phyloP scores from a whole-genome alignment of 2,113 vertebrate genomes.

The Datnioides undecimradiatus region DNA sequence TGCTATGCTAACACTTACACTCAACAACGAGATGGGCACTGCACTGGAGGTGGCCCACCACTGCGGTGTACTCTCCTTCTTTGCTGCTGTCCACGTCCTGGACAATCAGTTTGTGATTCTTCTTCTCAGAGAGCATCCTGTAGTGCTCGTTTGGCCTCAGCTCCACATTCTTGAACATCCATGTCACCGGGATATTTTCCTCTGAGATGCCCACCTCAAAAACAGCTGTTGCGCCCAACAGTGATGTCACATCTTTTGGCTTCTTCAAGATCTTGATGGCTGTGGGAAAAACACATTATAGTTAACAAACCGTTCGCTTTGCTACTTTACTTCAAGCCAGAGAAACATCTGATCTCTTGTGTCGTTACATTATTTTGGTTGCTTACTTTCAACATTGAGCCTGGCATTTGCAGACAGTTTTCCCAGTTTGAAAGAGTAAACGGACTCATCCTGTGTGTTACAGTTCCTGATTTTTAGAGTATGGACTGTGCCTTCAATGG shows the following conservation, averaged over 20 bases:
- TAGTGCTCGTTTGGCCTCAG: slow-evolving; percentile 88
- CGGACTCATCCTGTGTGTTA: slow-evolving; percentile 89
- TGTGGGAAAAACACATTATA: slow-evolving; percentile 66
- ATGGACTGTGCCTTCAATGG: slow-evolving; percentile 87
- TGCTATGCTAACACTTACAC: slow-evolving; percentile 83
- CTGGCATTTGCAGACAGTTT: slow-evolving; percentile 94
- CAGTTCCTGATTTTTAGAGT: slow-evolving; percentile 92
- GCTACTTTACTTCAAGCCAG: too few relatives aligned
- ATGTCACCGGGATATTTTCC: slow-evolving; percentile 93
- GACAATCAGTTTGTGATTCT: slow-evolving; percentile 92
- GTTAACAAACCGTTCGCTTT: too few relatives aligned
- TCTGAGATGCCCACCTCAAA: slow-evolving; percentile 96
- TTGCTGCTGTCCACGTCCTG: slow-evolving; percentile 87
- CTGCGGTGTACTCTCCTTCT: slow-evolving; percentile 91
- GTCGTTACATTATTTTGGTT: background rate
- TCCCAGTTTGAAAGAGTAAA: slow-evolving; percentile 97
- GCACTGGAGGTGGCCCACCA: slow-evolving; percentile 92
- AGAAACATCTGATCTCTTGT: background rate
- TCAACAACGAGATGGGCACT: slow-evolving; percentile 91
- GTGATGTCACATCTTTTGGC: slow-evolving; percentile 94
- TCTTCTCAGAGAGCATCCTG: slow-evolving; percentile 91
- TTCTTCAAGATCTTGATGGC: slow-evolving; percentile 98
- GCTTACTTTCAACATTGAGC: slow-evolving; percentile 96
- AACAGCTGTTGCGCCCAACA: slow-evolving; percentile 89
- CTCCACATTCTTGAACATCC: slow-evolving; percentile 92